phyloP scores from a whole-genome alignment of 2,888 invertebrate species.

The Drosophila histrio region DNA sequence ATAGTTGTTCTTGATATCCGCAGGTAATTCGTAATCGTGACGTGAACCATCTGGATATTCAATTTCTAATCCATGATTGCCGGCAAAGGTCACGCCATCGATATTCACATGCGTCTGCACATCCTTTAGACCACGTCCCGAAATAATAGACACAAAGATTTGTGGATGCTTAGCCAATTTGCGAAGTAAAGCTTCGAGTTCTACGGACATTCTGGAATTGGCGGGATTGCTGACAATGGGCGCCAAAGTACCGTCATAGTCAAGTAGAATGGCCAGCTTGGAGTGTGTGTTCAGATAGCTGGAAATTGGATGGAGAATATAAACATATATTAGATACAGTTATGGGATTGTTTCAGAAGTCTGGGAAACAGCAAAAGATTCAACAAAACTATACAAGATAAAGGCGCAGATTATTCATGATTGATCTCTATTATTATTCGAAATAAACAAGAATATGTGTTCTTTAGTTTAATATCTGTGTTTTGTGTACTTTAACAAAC shows the following conservation, averaged over 20 bases:
- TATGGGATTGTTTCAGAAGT: no score
- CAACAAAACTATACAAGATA: no score
- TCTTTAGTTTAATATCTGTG: no score
- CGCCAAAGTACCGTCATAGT: constrained; percentile 91
- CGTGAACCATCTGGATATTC: constrained; percentile 89
- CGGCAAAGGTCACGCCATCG: constrained; percentile 88
- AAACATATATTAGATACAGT: no score
- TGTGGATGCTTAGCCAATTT: constrained; percentile 88
- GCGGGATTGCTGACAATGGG: constrained; percentile 90
- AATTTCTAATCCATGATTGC: constrained; percentile 91
- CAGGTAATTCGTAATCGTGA: constrained; percentile 89
- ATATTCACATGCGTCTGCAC: constrained; percentile 87
- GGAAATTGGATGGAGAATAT: background rate
- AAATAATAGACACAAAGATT: constrained; percentile 89
- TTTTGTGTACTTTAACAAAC: no score
- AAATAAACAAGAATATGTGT: no score
- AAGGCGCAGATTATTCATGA: no score
- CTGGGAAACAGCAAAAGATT: no score
- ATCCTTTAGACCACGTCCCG: constrained; percentile 89
- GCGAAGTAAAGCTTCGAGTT: constrained; percentile 88
- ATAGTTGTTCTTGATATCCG: constrained; percentile 87
- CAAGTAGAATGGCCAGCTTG: constrained; percentile 88
- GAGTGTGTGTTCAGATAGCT: constrained; percentile 86
- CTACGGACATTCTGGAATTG: constrained; percentile 88
- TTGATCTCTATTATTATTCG: no score